Percentiles rank a stretch among this genome's conserved stretches.
Evolutionary conservation across 2,797 vertebrate species (phyloP).

Genomic region (Pseudopleuronectes americanus): DNA sequence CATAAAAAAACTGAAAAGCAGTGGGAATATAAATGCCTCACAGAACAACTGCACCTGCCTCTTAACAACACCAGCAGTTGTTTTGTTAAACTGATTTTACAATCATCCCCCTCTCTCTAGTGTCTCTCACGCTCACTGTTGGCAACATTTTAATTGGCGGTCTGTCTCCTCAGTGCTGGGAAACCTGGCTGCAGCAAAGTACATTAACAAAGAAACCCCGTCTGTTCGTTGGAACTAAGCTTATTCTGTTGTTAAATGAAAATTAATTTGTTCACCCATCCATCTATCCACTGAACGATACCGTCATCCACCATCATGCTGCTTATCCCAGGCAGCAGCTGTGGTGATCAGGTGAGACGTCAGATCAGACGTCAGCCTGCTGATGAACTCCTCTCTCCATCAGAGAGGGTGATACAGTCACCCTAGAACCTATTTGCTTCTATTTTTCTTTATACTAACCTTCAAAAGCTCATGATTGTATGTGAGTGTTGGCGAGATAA

Average conservation of each 20-base stretch:
- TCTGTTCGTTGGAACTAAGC: slow-evolving; percentile 11
- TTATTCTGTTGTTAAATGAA: neutral
- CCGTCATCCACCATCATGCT: too few relatives aligned
- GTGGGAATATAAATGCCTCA: neutral
- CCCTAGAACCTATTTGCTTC: neutral
- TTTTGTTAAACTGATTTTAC: neutral
- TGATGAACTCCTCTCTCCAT: neutral
- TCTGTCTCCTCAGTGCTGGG: neutral
- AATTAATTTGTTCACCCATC: slow-evolving; percentile 9
- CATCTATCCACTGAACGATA: neutral
- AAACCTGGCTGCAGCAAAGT: slow-evolving; percentile 8
- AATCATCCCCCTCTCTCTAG: neutral
- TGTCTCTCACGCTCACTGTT: slow-evolving; percentile 1
- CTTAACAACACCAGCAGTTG: neutral
- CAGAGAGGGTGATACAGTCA: neutral
- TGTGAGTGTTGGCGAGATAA: too few relatives aligned
- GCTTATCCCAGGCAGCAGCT: too few relatives aligned
- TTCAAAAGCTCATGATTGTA: too few relatives aligned
- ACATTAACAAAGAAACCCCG: neutral
- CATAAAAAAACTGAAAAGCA: neutral
- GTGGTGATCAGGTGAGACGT: too few relatives aligned
- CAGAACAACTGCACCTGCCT: neutral
- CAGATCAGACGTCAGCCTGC: too few relatives aligned
- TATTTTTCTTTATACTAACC: neutral
- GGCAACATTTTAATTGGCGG: slow-evolving; percentile 7